A percentile compares a stretch with the other conserved stretches of the same genome.
These are phyloP conservation scores for Bellardia bayeri DNA, from an alignment of 2,888 invertebrate species.

Conservation along the genomic window DNA sequence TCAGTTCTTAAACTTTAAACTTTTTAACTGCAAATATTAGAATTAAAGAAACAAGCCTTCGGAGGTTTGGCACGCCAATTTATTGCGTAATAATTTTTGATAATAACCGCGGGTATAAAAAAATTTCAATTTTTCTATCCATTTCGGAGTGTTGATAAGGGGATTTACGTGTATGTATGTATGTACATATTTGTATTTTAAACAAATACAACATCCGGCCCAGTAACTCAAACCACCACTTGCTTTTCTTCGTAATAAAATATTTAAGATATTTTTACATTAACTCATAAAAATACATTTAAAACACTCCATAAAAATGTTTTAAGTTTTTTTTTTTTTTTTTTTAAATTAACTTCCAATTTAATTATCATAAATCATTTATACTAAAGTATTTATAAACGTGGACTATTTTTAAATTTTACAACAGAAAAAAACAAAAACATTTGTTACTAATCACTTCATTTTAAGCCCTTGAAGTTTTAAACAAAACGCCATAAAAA, in stretches of 20 bases:
- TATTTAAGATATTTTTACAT: neutral
- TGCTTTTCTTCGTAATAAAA: neutral
- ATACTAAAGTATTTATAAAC: conserved; percentile 25
- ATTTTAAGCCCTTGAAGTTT: conserved; percentile 55
- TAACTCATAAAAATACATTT: conserved; percentile 12
- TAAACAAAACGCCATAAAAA: conserved; percentile 34
- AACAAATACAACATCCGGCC: neutral
- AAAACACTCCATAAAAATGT: neutral
- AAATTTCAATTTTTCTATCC: neutral
- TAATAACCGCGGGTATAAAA: neutral
- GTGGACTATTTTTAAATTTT: conserved; percentile 25
- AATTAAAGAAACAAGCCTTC: too few species aligned
- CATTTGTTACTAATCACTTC: conserved; percentile 61
- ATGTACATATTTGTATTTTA: neutral
- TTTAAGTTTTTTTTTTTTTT: neutral
- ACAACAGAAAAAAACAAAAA: conserved; percentile 15
- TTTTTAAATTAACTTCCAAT: conserved; percentile 27
- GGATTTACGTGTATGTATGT: neutral
- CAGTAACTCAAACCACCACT: neutral
- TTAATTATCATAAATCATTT: conserved; percentile 48
- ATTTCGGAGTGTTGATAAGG: conserved; percentile 2
- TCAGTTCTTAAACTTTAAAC: too few species aligned
- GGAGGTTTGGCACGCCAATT: neutral
- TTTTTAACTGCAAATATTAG: too few species aligned
- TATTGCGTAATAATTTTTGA: neutral